These are phyloP conservation scores for Charaxes varanes DNA, from an alignment of 1,140 invertebrate genomes.

Conservation along the genomic window DNA sequence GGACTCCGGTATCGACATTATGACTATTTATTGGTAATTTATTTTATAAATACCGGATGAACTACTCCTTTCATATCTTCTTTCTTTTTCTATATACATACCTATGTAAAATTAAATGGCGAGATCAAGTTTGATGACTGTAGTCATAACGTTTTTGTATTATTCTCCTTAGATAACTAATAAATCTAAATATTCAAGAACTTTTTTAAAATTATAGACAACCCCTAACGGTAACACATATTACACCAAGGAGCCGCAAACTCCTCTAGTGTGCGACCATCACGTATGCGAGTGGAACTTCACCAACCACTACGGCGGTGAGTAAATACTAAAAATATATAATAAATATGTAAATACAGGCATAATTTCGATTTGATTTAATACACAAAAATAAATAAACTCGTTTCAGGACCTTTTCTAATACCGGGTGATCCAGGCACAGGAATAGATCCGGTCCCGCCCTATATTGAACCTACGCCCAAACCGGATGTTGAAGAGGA, in stretches of 20 bases:
- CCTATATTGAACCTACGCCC: slow-evolving; percentile 50
- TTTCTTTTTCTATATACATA: too few relatives aligned
- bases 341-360: too few relatives aligned
- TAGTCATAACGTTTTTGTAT: not conserved
- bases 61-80: too few relatives aligned
- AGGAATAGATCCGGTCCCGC: slow-evolving; percentile 46
- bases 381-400: too few relatives aligned
- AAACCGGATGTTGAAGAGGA: slow-evolving; percentile 38
- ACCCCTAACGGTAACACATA: slow-evolving; percentile 54
- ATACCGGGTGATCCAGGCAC: slow-evolving; percentile 54
- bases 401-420: slow-evolving; percentile 46
- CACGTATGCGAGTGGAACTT: slow-evolving; percentile 66
- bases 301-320: slow-evolving; percentile 61
- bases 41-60: too few relatives aligned
- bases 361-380: too few relatives aligned
- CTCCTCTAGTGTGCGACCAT: slow-evolving; percentile 52
- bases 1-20: slow-evolving; percentile 54
- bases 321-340: not conserved
- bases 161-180: not conserved
- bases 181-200: not conserved
- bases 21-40: slow-evolving; percentile 53
- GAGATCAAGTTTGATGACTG: too few relatives aligned
- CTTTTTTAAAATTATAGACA: slow-evolving; percentile 30
- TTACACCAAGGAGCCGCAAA: slow-evolving; percentile 48
- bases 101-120: too few relatives aligned